phyloP scores from a whole-genome alignment of 1,140 invertebrate species.

The Bombus sylvicola region DNA sequence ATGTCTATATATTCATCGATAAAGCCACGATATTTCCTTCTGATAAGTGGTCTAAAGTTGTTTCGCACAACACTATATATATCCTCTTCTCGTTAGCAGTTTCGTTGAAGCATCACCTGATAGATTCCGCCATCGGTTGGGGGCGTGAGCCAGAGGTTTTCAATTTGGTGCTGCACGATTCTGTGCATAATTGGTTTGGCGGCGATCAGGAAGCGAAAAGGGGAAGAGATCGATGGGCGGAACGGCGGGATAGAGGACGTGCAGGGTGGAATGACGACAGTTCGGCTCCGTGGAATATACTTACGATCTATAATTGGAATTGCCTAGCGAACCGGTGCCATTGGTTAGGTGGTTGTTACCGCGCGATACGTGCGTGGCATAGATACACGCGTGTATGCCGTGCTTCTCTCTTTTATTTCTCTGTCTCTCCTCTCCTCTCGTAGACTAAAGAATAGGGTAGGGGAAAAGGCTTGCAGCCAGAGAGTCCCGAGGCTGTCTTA shows the following conservation, averaged over 20 bases:
- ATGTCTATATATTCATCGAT: too few species aligned
- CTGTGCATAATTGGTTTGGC: slow-evolving; percentile 39
- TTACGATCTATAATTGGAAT: slow-evolving; percentile 68
- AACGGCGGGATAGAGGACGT: not conserved
- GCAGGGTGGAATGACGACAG: slow-evolving; percentile 19
- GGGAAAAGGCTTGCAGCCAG: slow-evolving; percentile 9
- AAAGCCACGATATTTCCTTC: too few species aligned
- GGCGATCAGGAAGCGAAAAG: slow-evolving; percentile 38
- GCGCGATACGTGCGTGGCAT: slow-evolving; percentile 67
- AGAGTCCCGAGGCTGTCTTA: slow-evolving; percentile 38
- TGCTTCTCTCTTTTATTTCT: too few species aligned
- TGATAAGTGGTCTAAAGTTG: too few species aligned
- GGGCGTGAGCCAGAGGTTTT: slow-evolving; percentile 21
- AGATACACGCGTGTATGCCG: slow-evolving; percentile 41
- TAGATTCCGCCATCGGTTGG: not conserved
- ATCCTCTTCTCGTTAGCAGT: not conserved
- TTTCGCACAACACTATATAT: too few species aligned
- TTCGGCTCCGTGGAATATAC: slow-evolving; percentile 46
- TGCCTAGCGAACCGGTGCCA: slow-evolving; percentile 64
- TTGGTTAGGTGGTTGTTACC: slow-evolving; percentile 69
- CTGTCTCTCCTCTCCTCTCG: not conserved
- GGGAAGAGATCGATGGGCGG: slow-evolving; percentile 25
- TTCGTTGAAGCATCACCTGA: not conserved
- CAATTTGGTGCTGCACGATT: slow-evolving; percentile 22
- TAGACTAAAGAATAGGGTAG: not conserved